Percentiles rank a stretch among this genome's conserved stretches.
These are phyloP conservation scores for Acinonyx jubatus DNA, from an alignment of 2,113 vertebrate genomes.

Conservation along the genomic window DNA sequence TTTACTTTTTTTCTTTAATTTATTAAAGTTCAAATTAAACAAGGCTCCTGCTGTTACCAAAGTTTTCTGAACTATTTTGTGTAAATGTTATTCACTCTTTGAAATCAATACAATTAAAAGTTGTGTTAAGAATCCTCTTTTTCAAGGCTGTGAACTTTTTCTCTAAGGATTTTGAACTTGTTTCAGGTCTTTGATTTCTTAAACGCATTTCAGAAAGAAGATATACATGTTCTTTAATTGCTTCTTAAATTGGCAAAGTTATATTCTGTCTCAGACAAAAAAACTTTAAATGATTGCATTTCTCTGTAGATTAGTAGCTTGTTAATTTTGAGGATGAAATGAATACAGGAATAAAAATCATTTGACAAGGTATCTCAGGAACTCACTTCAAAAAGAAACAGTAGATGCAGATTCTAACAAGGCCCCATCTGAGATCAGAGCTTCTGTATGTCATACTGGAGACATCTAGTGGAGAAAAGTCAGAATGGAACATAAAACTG, in stretches of 20 bases:
- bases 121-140: conserved; percentile 59
- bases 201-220: conserved; percentile 80
- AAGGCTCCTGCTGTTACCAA: conserved; percentile 78
- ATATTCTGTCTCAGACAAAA: conserved; percentile 52
- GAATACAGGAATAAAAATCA: conserved; percentile 74
- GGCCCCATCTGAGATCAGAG: neutral
- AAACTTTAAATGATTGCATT: conserved; percentile 78
- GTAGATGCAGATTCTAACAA: conserved; percentile 36
- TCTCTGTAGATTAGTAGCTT: conserved; percentile 73
- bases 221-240: conserved; percentile 75
- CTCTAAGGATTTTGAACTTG: conserved; percentile 75
- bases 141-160: conserved; percentile 77
- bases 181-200: conserved; percentile 81
- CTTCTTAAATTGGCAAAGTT: conserved; percentile 71
- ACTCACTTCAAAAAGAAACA: conserved; percentile 75
- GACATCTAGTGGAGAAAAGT: conserved; percentile 87
- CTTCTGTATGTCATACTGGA: conserved; percentile 76
- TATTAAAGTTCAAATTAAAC: conserved; percentile 84
- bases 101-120: conserved; percentile 80
- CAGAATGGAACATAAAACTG: conserved; percentile 43
- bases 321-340: conserved; percentile 80
- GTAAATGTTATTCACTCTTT: conserved; percentile 77
- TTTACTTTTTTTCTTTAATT: conserved; percentile 74
- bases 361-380: conserved; percentile 76
- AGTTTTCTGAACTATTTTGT: conserved; percentile 76